phyloP scores from a whole-genome alignment of 2,888 invertebrate genomes.

The Tiliacea aurago region DNA sequence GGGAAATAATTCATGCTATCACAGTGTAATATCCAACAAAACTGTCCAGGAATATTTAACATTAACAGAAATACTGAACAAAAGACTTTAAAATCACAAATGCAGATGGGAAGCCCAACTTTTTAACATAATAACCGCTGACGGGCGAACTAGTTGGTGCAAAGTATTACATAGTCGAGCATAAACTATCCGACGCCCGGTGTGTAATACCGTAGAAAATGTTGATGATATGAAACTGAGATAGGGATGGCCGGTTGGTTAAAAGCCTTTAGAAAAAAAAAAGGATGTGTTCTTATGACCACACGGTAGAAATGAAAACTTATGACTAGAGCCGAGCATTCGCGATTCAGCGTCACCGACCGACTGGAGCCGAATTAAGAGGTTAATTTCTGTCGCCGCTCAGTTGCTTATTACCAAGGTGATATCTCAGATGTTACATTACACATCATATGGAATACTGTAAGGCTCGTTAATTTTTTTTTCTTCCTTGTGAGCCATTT shows the following conservation, averaged over 20 bases:
- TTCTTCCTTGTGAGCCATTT: not conserved
- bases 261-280: not conserved
- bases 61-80: constrained; percentile 17
- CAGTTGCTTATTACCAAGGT: too few relatives aligned
- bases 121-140: constrained; percentile 58
- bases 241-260: constrained; percentile 49
- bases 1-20: not conserved
- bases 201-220: constrained; percentile 62
- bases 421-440: too few relatives aligned
- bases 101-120: constrained; percentile 43
- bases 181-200: constrained; percentile 60
- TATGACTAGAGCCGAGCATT: too few relatives aligned
- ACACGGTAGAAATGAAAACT: too few relatives aligned
- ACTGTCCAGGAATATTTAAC: constrained; percentile 22
- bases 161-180: constrained; percentile 61
- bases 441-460: too few relatives aligned
- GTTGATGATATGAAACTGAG: constrained; percentile 59
- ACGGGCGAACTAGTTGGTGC: constrained; percentile 37
- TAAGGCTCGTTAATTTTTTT: not conserved
- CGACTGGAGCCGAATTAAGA: too few relatives aligned
- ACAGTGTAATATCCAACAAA: not conserved
- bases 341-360: too few relatives aligned
- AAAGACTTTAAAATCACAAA: constrained; percentile 50
- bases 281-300: too few relatives aligned
- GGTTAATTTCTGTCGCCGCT: too few relatives aligned